Percentiles rank a stretch among this genome's conserved stretches.
Conservation (phyloP, 2,888 invertebrate genomes). For the Arrhopalites spinosus region DNA sequence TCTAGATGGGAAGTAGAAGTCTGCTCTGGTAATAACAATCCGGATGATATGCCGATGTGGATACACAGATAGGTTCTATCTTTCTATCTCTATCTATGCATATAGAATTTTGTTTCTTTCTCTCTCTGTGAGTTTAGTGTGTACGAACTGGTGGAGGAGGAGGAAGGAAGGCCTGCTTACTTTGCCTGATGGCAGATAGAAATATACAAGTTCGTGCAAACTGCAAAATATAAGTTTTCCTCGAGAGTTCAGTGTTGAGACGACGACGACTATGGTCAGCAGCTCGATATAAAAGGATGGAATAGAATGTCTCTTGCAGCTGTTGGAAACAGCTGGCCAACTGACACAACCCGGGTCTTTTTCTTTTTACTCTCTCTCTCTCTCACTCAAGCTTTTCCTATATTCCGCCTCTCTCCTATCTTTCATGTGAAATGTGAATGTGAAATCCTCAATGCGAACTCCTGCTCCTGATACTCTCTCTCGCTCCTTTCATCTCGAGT, state of each 20-base stretch:
- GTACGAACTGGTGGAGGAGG: neutral
- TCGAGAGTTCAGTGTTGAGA: neutral
- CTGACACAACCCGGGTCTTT: neutral
- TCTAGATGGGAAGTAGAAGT: slow-evolving; percentile 3
- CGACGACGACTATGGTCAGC: neutral
- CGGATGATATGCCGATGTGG: neutral
- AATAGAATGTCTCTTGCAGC: slow-evolving; percentile 7
- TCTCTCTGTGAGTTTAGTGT: neutral
- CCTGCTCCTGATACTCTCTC: neutral
- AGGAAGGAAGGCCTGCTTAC: neutral
- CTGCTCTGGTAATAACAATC: slow-evolving; percentile 12
- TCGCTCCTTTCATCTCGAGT: slow-evolving; percentile 2
- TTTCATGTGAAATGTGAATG: neutral
- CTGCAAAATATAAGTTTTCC: neutral
- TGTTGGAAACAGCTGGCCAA: slow-evolving; percentile 6
- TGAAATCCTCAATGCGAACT: neutral
- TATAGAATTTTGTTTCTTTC: neutral
- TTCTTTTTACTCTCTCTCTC: neutral
- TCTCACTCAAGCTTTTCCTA: neutral
- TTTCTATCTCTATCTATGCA: neutral
- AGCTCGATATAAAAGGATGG: slow-evolving; percentile 7
- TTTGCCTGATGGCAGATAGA: neutral
- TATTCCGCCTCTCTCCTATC: neutral
- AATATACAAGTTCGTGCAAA: slow-evolving; percentile 1
- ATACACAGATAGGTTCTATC: neutral